Base-by-base conservation (phyloP, 53 echinoderm and acorn worm genomes). In the Hippasteria phrygiana region DNA sequence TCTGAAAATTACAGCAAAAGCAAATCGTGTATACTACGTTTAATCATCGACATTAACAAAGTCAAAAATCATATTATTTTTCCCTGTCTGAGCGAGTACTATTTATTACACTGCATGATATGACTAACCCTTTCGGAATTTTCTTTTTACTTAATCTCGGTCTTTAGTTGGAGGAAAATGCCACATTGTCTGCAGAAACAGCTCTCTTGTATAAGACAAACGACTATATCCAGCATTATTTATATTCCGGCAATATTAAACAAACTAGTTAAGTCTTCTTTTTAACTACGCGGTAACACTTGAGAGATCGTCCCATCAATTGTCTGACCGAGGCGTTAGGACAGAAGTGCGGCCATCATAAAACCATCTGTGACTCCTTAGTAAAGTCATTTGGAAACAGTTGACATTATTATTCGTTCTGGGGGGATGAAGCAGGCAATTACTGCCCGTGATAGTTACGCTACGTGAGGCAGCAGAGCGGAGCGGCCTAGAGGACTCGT, bases 341-440 rank as follows among this genome's bases (percentile, higher is more conserved):
- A 66, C 83, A 66, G 65, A 83, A 83, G 85, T 85, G 47, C 71
- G 70, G 34, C 51, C 85, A 85, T 71, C 85, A 71, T 33, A 4
- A 69, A 69, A 69, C 85, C 85, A 85, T 85, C 85, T 85, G 85
- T 85, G 85, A 47, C 85, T 41, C 81, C 64, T 81, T 81, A 81
- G 20, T 81, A 81, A 43, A 34, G 66, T 67, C 85, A 85, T 71
- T 85, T 85, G 70, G 71, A 85, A 85, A 70, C 71, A 85, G 85
- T 85, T 85, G 85, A 85, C 85, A 64, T 50, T 85, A 53, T 71
- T 69, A 85, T 85, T 46, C 70, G 50, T 71, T 71, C 24, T 47
- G 17, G 32, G 46, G 46, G 65, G 71, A 85, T 53, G 38, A 41
- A 36, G 48, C 29, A 70, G 85, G 70, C 85, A 85, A 85, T 85